Evolutionary conservation across 2,888 invertebrate species (phyloP).

Genomic region (Nemotelus pantherinus): DNA sequence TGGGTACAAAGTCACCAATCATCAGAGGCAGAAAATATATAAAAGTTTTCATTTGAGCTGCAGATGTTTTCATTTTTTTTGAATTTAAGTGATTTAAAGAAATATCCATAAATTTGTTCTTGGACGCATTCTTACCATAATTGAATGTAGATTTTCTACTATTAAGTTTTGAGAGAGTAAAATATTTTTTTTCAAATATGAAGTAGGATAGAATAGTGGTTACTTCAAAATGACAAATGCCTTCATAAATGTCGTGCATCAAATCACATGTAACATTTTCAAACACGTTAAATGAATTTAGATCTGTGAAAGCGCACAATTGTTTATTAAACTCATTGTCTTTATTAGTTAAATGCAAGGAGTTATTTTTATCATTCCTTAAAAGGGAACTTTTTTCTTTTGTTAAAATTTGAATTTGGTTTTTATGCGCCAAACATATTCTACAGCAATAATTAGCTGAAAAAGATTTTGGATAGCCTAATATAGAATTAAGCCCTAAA

Average conservation of each 20-base stretch:
- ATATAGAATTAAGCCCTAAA: constrained; percentile 50
- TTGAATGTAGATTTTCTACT: neutral
- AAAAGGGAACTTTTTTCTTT: neutral
- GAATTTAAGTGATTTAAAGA: neutral
- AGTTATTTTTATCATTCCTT: neutral
- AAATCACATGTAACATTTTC: constrained; percentile 19
- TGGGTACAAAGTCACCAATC: neutral
- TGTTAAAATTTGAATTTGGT: neutral
- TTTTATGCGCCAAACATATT: neutral
- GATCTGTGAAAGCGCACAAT: neutral
- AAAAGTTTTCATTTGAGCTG: neutral
- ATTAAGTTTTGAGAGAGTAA: neutral
- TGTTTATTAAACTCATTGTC: neutral
- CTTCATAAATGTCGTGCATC: constrained; percentile 23
- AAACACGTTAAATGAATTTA: neutral
- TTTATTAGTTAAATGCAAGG: neutral
- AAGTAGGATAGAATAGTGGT: neutral
- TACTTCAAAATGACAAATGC: neutral
- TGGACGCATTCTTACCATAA: too few relatives aligned
- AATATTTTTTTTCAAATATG: neutral
- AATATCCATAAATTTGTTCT: too few relatives aligned
- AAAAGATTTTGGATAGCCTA: constrained; percentile 49
- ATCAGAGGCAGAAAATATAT: neutral
- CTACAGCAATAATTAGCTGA: neutral
- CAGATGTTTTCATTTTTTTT: neutral